phyloP scores from a whole-genome alignment of 2,797 vertebrate species.

The Poeciliopsis presidionis region DNA sequence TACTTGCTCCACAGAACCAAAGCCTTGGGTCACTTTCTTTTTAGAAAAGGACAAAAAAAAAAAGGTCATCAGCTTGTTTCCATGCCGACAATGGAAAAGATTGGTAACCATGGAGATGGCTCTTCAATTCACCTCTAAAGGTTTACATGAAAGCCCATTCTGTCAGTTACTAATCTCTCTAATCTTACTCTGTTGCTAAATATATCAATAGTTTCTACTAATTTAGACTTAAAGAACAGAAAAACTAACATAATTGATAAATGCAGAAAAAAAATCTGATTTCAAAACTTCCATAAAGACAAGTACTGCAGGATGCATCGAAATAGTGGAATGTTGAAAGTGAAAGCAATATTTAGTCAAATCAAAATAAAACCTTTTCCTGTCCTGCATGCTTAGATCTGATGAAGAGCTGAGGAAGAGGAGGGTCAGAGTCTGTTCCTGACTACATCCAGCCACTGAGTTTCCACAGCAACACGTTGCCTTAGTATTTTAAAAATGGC shows the following conservation, averaged over 20 bases:
- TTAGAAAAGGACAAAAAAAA: neutral
- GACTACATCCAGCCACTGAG: neutral
- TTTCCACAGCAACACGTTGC: neutral
- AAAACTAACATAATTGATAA: neutral
- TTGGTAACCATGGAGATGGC: conserved; percentile 22
- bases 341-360: too few species aligned
- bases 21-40: neutral
- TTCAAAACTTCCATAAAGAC: neutral
- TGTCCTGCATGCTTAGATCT: neutral
- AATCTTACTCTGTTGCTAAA: neutral
- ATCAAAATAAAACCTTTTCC: neutral
- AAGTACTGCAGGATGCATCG: neutral
- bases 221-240: neutral
- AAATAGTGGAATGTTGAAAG: too few species aligned
- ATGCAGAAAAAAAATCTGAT: neutral
- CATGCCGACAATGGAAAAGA: conserved; percentile 43
- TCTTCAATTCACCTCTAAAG: neutral
- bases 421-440: neutral
- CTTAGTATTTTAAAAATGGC: neutral
- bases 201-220: neutral
- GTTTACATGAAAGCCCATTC: neutral
- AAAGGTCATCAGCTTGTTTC: conserved; percentile 34
- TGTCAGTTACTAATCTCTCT: neutral
- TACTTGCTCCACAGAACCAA: neutral
- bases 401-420: neutral